Evolutionary conservation across 1,140 invertebrate species (phyloP).

Genomic region (Phymastichus coffea): DNA sequence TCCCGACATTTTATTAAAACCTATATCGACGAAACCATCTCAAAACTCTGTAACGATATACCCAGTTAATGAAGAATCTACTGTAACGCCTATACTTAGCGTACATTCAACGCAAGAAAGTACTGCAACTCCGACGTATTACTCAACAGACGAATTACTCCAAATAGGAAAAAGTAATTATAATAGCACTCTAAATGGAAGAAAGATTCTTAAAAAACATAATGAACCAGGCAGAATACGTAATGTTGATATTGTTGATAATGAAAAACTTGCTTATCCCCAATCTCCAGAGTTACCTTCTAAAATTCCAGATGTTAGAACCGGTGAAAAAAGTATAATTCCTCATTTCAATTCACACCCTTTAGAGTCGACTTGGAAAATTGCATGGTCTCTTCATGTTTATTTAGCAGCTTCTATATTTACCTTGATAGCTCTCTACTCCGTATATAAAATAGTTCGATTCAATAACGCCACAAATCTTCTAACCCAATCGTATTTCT

Average conservation of each 20-base stretch:
- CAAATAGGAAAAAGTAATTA: conserved; percentile 40
- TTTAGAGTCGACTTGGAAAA: conserved; percentile 64
- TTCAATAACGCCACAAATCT: conserved; percentile 80
- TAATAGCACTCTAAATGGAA: conserved; percentile 39
- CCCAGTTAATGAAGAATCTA: conserved; percentile 38
- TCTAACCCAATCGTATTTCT: conserved; percentile 79
- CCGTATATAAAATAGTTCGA: conserved; percentile 77
- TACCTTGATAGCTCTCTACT: conserved; percentile 76
- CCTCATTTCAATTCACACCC: conserved; percentile 41
- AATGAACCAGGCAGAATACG: conserved; percentile 6
- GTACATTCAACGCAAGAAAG: neutral
- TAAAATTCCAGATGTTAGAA: conserved; percentile 39
- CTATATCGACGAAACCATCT: conserved; percentile 65
- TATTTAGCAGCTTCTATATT: conserved; percentile 82
- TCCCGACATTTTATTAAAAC: conserved; percentile 69
- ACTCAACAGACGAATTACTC: conserved; percentile 16
- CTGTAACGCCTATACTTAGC: conserved; percentile 12
- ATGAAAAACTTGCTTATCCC: conserved; percentile 45
- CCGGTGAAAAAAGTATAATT: conserved; percentile 37
- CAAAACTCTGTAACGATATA: conserved; percentile 34
- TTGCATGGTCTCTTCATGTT: conserved; percentile 87
- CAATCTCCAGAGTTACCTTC: conserved; percentile 44
- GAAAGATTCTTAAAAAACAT: neutral
- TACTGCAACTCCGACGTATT: conserved; percentile 15
- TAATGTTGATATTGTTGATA: conserved; percentile 47